Base-by-base conservation (phyloP, 2,888 invertebrate species). In the Ophraella communa region DNA sequence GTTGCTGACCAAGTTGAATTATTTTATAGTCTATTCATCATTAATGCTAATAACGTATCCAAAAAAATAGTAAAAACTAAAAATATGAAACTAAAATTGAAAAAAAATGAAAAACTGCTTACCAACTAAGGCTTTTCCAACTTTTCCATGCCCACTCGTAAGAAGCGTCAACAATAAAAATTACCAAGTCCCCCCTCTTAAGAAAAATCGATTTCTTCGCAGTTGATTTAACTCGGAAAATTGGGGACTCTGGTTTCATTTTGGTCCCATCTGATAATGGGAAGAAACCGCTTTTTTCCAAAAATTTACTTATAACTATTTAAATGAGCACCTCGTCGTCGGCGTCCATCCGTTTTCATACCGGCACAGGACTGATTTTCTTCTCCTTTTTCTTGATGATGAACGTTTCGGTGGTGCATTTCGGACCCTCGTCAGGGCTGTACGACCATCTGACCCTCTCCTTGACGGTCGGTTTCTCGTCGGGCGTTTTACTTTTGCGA, bases 401-500 rank as follows among this genome's bases (percentile, higher is more conserved):
- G 67, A 80, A 79, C 54, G 81, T 76, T 71, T 82, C 82, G 59
- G 79, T 80, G 65, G 81, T 81, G 72, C 82, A 82, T 71, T 81
- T 82, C 49, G 82, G 82, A 23, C 82, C 81, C 67, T 83, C 83
- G 59, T 83, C 83, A 18, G 83, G 82, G 69, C 82, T 83, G 72
- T 82, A 82, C 39, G 82, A 82, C 82, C 82, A 82, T 55, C 80
- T 78, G 39, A 82, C 80, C 70, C 81, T 81, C 67, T 81, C 82
- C 64, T 80, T 80, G 47, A 74, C 68, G 11, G 17, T 39, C 39
- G 80, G 79, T 65, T 81, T 80, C 62, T 82, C 82, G 39, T 82
- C 82, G 55, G 83, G 82, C 62, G 82, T 83, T 76, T 81, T 82
- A 61, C 78, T 79, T 81, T 82, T 82, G 73, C 82, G 82, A 82